Evolutionary conservation across 2,888 invertebrate species (phyloP), one percentile per base, ranked within the genome.

Genomic region (Tetheella fluctuosa): DNA sequence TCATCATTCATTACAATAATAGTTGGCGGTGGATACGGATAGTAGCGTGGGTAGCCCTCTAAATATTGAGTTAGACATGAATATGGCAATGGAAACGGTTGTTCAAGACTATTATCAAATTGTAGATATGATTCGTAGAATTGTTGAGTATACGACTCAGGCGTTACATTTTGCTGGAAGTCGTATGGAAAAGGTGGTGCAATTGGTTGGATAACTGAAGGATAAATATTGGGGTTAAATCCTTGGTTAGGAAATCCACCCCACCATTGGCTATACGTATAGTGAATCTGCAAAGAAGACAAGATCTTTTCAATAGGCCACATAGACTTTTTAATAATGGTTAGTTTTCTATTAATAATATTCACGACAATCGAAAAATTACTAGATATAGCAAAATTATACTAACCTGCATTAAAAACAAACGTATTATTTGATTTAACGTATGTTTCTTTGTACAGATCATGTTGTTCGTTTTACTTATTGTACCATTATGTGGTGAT

Each of bases 1-100:
- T 59, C 58, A 6, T 58, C 67, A 7, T 66, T 70, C 54, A 71
- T 66, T 59, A 73, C 58, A 17, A 74, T 69, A 52, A 64, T 56
- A 8, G 57, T 65, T 25, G 62, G 57, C 15, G 55, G n/a, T 17
- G 23, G 20, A 52, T 39, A 63, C 15, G 42, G 48, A 28, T 59
- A 17, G 48, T 54, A 42, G 15, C 1, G 42, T 42, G 17, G 17
- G 17, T 42, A 42, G n/a, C 17, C 1, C 4, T 42, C 17, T 3
- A 39, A 13, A 15, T 39, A 15, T 15, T 39, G 15, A 15, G 37
- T 15, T 39, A 10, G n/a, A 7, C 8, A 5, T 42, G 3, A 4
- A 42, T 15, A 37, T 37, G n/a, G n/a, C 4, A 5, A 7, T 1
- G n/a, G 17, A 17, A 10, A n/a, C 10, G 17, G 48, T 15, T 20